Evolutionary conservation across 2,888 invertebrate species (phyloP).

Genomic region (Brachylomia viminalis): DNA sequence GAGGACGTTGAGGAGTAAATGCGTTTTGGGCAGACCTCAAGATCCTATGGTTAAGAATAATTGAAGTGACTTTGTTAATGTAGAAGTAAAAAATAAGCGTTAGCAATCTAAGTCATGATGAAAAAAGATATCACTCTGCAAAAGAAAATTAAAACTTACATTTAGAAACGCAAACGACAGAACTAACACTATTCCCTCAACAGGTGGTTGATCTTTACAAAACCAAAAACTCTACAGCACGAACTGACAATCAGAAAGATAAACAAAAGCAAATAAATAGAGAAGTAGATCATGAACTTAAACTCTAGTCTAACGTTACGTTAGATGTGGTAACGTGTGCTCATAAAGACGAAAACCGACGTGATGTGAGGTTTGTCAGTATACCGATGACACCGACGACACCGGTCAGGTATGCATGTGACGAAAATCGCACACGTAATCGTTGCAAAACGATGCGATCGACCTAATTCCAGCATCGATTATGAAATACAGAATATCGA

Average conservation of each 20-base stretch:
- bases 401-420: slow-evolving; percentile 54
- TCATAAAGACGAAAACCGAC: slow-evolving; percentile 38
- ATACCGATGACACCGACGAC: slow-evolving; percentile 38
- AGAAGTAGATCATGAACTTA: slow-evolving; percentile 63
- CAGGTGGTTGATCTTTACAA: neutral
- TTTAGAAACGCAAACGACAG: neutral
- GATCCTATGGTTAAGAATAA: neutral
- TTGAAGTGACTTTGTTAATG: too few species aligned
- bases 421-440: slow-evolving; percentile 65
- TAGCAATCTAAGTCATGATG: neutral
- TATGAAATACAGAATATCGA: slow-evolving; percentile 52
- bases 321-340: slow-evolving; percentile 42
- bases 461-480: slow-evolving; percentile 62
- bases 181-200: neutral
- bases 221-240: neutral
- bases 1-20: neutral
- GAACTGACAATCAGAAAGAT: neutral
- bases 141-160: neutral
- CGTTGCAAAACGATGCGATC: slow-evolving; percentile 65
- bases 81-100: neutral
- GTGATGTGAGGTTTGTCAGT: slow-evolving; percentile 52
- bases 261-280: slow-evolving; percentile 4
- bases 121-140: neutral
- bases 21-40: neutral
- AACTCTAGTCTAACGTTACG: slow-evolving; percentile 44